These are phyloP conservation scores for Passer domesticus DNA, from an alignment of 2,113 vertebrate genomes.

Conservation along the genomic window DNA sequence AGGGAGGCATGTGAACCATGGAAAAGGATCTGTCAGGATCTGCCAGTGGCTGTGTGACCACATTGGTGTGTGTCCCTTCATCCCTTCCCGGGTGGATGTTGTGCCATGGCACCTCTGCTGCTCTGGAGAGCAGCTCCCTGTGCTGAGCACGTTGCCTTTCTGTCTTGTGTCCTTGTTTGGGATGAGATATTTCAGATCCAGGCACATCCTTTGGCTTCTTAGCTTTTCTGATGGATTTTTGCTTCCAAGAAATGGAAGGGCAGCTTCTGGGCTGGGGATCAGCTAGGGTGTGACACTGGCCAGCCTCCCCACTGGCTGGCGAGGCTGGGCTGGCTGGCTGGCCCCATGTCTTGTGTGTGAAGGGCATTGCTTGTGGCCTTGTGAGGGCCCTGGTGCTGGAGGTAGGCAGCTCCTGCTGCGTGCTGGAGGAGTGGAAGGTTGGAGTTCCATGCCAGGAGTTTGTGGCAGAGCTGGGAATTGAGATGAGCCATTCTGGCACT, in stretches of 20 bases:
- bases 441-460: neutral
- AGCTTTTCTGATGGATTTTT: neutral
- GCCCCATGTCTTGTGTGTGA: rapidly evolving
- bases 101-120: neutral
- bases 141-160: neutral
- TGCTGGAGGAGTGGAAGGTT: neutral
- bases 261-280: neutral
- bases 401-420: neutral
- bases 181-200: neutral
- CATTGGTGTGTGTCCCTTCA: neutral
- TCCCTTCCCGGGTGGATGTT: neutral
- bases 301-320: rapidly evolving
- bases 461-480: neutral
- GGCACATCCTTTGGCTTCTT: neutral
- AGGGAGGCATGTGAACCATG: neutral
- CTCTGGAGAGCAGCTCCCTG: neutral
- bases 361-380: neutral
- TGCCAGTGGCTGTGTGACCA: neutral
- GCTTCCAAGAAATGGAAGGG: neutral
- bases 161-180: neutral
- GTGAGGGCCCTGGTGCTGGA: neutral
- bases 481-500: rapidly evolving
- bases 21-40: neutral
- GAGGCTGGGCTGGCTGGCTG: neutral
- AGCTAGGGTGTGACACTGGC: neutral